phyloP scores from a whole-genome alignment of 1,140 invertebrate genomes.

The Epicauta chinensis region DNA sequence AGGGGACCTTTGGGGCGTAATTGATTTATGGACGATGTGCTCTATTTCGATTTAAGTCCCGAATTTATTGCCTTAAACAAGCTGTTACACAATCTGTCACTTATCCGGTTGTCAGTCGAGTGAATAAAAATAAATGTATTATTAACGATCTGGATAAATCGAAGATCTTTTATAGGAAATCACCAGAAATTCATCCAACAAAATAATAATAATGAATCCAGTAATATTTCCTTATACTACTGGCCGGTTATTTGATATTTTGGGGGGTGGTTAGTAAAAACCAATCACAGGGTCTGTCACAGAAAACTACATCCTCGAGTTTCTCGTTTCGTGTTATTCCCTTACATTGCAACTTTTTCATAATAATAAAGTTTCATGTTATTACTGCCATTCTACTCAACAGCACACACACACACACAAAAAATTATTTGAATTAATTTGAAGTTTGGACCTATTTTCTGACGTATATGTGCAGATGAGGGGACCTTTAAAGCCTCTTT shows the following conservation, averaged over 20 bases:
- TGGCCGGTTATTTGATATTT: not conserved
- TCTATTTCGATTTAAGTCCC: slow-evolving; percentile 5
- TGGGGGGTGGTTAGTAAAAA: too few species aligned
- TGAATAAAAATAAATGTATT: not conserved
- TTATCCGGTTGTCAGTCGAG: not conserved
- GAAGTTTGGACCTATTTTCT: not conserved
- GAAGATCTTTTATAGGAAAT: slow-evolving; percentile 8
- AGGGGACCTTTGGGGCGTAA: not conserved
- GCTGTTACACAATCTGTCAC: slow-evolving; percentile 10
- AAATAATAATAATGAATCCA: too few species aligned
- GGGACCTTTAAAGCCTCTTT: too few species aligned
- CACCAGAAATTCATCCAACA: not conserved
- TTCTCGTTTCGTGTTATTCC: not conserved
- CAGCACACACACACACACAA: too few species aligned
- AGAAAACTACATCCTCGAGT: not conserved
- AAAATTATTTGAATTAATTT: slow-evolving; percentile 12
- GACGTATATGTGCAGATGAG: too few species aligned
- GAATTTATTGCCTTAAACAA: slow-evolving; percentile 9
- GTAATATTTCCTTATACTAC: too few species aligned
- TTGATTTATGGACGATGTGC: slow-evolving; percentile 11
- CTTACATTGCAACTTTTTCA: not conserved
- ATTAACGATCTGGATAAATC: slow-evolving; percentile 2
- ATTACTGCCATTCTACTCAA: not conserved
- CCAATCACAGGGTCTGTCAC: not conserved
- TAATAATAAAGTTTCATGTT: slow-evolving; percentile 11